Conservation (phyloP, 2,888 invertebrate species). For the Coleophora deauratella region DNA sequence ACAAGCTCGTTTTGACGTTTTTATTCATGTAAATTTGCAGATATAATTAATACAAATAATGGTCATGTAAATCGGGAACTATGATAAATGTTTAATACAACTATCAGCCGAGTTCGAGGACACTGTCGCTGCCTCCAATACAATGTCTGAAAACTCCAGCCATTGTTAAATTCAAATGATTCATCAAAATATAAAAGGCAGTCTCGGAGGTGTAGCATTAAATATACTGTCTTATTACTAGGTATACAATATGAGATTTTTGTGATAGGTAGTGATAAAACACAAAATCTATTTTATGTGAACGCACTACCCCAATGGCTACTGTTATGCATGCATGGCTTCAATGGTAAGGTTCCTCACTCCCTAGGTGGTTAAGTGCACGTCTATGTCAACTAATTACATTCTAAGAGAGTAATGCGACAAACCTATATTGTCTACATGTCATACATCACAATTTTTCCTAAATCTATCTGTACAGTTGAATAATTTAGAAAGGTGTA, state of each 20-base stretch:
- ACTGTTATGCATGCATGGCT: constrained; percentile 63
- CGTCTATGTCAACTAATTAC: constrained; percentile 61
- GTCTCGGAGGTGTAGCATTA: constrained; percentile 72
- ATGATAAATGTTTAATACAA: constrained; percentile 56
- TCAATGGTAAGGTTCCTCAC: constrained; percentile 47
- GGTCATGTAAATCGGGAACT: constrained; percentile 71
- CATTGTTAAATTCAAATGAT: constrained; percentile 59
- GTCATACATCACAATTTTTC: constrained; percentile 75
- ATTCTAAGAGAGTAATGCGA: constrained; percentile 67
- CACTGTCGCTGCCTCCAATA: constrained; percentile 44
- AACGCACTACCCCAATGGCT: constrained; percentile 61
- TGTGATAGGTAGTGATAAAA: constrained; percentile 68
- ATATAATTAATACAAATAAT: constrained; percentile 74
- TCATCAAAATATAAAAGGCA: constrained; percentile 70
- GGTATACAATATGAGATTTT: constrained; percentile 71
- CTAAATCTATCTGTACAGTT: constrained; percentile 74
- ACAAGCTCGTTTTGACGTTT: constrained; percentile 71
- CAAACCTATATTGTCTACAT: constrained; percentile 74
- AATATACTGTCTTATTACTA: constrained; percentile 71
- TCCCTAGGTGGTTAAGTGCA: constrained; percentile 60
- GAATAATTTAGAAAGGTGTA: constrained; percentile 50
- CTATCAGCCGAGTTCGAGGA: constrained; percentile 57
- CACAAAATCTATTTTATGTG: constrained; percentile 69
- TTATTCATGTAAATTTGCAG: constrained; percentile 76
- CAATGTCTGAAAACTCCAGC: constrained; percentile 42